A percentile compares a stretch with the other conserved stretches of the same genome.
Evolutionary conservation across 2,113 vertebrate genomes (phyloP).

Genomic region (Ia io): DNA sequence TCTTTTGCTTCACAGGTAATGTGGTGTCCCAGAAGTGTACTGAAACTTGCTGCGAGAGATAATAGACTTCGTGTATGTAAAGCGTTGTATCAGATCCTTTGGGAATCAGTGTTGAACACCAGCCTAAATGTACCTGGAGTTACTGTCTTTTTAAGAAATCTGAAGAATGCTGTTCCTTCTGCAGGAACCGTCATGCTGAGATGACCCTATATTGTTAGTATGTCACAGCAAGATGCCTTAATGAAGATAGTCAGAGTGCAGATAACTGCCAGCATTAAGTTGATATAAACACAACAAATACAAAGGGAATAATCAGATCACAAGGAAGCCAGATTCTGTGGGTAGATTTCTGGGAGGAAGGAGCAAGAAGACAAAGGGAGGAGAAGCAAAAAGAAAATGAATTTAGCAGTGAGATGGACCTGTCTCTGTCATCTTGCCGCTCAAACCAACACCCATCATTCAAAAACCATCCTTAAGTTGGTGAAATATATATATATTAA

Average conservation of each 20-base stretch:
- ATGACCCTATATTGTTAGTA: not conserved
- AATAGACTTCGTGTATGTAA: not conserved
- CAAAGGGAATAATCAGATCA: not conserved
- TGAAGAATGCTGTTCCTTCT: not conserved
- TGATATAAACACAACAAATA: not conserved
- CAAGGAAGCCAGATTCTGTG: not conserved
- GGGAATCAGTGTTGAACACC: not conserved
- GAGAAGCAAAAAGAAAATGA: not conserved
- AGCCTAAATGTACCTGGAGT: not conserved
- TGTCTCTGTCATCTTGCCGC: not conserved
- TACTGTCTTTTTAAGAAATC: not conserved
- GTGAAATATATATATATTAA: not conserved
- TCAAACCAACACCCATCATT: not conserved
- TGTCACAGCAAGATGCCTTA: not conserved
- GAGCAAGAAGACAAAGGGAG: not conserved
- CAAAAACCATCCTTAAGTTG: not conserved
- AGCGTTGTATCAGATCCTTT: not conserved
- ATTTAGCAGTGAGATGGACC: not conserved
- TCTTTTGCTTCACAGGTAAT: constrained; percentile 7
- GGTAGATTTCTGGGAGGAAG: not conserved
- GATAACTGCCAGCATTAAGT: not conserved
- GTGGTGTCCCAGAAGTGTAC: not conserved
- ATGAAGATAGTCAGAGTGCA: not conserved
- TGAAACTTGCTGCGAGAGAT: not conserved
- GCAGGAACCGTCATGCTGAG: not conserved